Evolutionary conservation across 1,140 invertebrate species (phyloP), one percentile per base, ranked within the genome.

Genomic region (Nymphalis io): DNA sequence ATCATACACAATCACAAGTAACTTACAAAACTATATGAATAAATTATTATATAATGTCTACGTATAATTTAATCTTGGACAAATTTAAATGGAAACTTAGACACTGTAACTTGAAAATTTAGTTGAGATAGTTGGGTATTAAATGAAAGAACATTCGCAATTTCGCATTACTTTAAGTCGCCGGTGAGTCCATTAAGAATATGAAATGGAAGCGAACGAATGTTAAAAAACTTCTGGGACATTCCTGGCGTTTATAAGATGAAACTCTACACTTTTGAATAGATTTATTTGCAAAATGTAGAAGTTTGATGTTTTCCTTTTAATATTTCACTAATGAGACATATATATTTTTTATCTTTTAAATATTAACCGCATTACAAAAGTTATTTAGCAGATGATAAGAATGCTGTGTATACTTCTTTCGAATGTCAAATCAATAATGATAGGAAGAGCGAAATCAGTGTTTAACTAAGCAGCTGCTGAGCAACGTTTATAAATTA

Each of bases 141-240:
- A 76, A 76, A 73, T 74, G 61, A 73, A 72, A 63, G 72, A 74
- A 75, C 61, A 75, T 67, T 68, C 69, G 70, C 73, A 77, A 80
- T 78, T 72, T 72, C 75, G 73, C 73, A 75, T 81, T 75, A 80
- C 75, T 77, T 69, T 65, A 70, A 73, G 71, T 68, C 61, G 60
- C 67, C 72, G 71, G 74, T 70, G 68, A 80, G 78, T 83, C 80
- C 81, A 83, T 82, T 83, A 80, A 76, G 80, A 80, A 82, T 82
- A 82, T 79, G 74, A 83, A 82, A 82, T 80, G 80, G 78, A 76
- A 75, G 76, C 74, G 80, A 72, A 69, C 70, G 74, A 78, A 79
- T 79, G 78, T 74, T 77, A 72, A 83, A 81, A 82, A 79, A 74
- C 63, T 83, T 78, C 70, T 76, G 70, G 53, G 78, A 78, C 73